These are phyloP conservation scores for Kuschelorhynchus macadamiae DNA, from an alignment of 2,888 invertebrate species.

Conservation along the genomic window DNA sequence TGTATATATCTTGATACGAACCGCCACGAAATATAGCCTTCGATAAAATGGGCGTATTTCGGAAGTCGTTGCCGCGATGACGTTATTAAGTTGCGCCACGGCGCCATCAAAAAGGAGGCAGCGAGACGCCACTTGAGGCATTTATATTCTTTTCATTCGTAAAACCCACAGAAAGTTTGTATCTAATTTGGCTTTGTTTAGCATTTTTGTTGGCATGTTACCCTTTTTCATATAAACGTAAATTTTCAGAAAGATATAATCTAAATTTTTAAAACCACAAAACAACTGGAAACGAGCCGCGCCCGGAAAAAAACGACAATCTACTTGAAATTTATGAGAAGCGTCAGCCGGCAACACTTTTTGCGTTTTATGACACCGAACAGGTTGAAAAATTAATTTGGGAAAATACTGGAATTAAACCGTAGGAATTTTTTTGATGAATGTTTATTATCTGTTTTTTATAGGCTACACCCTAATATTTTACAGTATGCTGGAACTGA, in stretches of 20 bases:
- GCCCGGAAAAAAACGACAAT: too few relatives aligned
- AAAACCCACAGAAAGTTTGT: constrained; percentile 39
- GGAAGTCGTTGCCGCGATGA: constrained; percentile 62
- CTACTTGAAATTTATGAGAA: constrained; percentile 26
- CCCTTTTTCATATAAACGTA: too few relatives aligned
- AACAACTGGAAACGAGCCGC: constrained; percentile 15
- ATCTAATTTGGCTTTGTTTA: constrained; percentile 41
- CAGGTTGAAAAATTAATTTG: too few relatives aligned
- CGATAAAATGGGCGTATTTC: constrained; percentile 56
- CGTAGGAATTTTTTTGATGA: too few relatives aligned
- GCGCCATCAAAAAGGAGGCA: constrained; percentile 59
- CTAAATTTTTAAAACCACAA: constrained; percentile 7
- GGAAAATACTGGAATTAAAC: too few relatives aligned
- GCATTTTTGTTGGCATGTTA: background rate
- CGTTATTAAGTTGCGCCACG: constrained; percentile 63
- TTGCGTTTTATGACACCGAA: too few relatives aligned
- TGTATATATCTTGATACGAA: constrained; percentile 38
- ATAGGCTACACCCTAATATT: too few relatives aligned
- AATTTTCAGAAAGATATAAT: too few relatives aligned
- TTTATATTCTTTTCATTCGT: constrained; percentile 50
- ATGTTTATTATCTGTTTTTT: too few relatives aligned
- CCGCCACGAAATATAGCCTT: constrained; percentile 52
- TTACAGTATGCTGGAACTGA: too few relatives aligned
- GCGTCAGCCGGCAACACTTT: background rate
- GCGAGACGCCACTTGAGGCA: constrained; percentile 61